Conservation (phyloP, 2,888 invertebrate species). For the Tinea trinotella region DNA sequence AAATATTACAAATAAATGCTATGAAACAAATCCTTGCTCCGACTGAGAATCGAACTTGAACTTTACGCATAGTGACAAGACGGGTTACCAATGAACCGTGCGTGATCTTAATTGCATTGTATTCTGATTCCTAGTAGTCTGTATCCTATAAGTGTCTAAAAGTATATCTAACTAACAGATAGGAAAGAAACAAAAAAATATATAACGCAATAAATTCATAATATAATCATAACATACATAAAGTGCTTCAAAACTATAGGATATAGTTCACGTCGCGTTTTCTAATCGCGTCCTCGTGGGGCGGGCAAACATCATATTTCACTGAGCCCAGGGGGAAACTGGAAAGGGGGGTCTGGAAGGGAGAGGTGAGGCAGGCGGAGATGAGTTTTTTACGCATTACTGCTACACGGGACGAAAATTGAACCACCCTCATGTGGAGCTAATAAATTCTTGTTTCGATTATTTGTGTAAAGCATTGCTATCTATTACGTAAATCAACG, state of each 20-base stretch:
- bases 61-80: no score
- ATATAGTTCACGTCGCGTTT: slow-evolving; percentile 50
- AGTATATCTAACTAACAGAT: no score
- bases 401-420: slow-evolving; percentile 52
- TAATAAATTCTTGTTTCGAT: slow-evolving; percentile 65
- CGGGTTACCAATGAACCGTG: no score
- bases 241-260: slow-evolving; percentile 6
- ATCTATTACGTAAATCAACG: slow-evolving; percentile 12
- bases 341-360: slow-evolving; percentile 26
- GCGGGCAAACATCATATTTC: slow-evolving; percentile 70
- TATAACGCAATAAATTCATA: no score
- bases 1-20: no score
- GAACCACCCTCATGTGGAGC: slow-evolving; percentile 45
- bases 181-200: no score
- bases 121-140: no score
- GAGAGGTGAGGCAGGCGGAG: slow-evolving; percentile 44
- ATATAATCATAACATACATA: background rate
- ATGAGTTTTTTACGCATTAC: slow-evolving; percentile 72
- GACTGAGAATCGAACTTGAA: no score
- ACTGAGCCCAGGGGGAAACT: slow-evolving; percentile 43
- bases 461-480: slow-evolving; percentile 38
- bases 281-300: slow-evolving; percentile 68
- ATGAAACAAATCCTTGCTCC: no score
- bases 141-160: no score
- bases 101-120: no score